Percentiles rank a stretch among this genome's conserved stretches.
phyloP scores from a whole-genome alignment of 2,797 vertebrate genomes.

The Nannoperca obscura region DNA sequence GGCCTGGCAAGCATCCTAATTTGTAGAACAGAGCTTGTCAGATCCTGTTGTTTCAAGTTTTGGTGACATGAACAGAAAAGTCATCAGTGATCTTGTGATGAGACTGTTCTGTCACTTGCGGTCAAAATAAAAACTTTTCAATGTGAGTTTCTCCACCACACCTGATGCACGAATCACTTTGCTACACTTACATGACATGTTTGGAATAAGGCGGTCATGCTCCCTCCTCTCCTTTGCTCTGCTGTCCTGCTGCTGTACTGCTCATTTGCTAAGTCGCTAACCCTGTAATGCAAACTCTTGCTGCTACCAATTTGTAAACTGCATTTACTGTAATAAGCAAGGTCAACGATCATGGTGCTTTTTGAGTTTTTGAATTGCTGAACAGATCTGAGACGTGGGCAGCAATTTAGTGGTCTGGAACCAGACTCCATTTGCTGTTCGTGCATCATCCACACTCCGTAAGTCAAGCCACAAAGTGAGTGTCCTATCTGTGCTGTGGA shows the following conservation, averaged over 20 bases:
- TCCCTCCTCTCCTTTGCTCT: background rate
- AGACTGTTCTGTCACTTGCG: conserved; percentile 29
- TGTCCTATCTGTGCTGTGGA: background rate
- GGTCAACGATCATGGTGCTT: background rate
- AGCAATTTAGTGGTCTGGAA: background rate
- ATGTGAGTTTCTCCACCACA: conserved; percentile 24
- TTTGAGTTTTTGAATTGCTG: background rate
- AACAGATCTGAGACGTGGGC: background rate
- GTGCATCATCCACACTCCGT: background rate
- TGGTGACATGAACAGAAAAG: conserved; percentile 53
- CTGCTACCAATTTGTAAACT: background rate
- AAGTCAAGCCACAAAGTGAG: background rate
- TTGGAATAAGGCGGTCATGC: background rate
- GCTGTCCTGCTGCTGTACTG: conserved; percentile 9
- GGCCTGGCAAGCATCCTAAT: conserved; percentile 73
- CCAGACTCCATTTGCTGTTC: background rate
- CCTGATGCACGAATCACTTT: too few species aligned
- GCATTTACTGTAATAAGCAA: background rate
- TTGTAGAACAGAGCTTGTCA: conserved; percentile 71
- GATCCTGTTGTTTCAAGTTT: conserved; percentile 70
- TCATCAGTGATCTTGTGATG: conserved; percentile 18
- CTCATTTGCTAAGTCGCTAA: conserved; percentile 17
- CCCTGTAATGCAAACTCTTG: conserved; percentile 1
- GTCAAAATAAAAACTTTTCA: conserved; percentile 30
- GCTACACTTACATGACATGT: background rate